A percentile compares a stretch with the other conserved stretches of the same genome.
These are phyloP conservation scores for Meriones unguiculatus DNA, from an alignment of 2,113 vertebrate genomes.

Conservation along the genomic window DNA sequence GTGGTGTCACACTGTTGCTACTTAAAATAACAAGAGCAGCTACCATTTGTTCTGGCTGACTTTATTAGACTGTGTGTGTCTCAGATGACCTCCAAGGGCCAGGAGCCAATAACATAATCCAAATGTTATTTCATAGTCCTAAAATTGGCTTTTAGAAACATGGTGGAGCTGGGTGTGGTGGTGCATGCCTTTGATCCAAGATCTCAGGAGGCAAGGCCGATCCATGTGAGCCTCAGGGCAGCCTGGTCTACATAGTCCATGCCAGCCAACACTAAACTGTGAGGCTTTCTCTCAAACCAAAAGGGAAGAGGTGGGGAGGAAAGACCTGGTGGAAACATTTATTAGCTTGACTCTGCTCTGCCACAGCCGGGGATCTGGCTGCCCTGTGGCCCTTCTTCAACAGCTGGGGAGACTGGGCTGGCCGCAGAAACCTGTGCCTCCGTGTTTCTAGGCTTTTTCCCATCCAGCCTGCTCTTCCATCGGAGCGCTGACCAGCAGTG, in stretches of 20 bases:
- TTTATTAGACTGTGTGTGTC: constrained; percentile 54
- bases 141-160: constrained; percentile 72
- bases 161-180: background rate
- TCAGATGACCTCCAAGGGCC: constrained; percentile 55
- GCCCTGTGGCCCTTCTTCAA: constrained; percentile 11
- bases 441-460: background rate
- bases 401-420: background rate
- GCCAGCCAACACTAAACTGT: too few species aligned
- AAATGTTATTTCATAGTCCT: constrained; percentile 73
- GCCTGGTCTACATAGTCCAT: background rate
- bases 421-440: background rate
- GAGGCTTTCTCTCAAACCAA: background rate
- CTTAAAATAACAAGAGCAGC: constrained; percentile 71
- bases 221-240: too few species aligned
- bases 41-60: constrained; percentile 58
- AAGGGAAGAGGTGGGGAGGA: background rate
- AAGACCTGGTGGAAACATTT: constrained; percentile 44
- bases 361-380: constrained; percentile 40
- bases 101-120: constrained; percentile 69
- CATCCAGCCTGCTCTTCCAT: background rate
- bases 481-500: constrained; percentile 6
- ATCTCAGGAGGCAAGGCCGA: background rate
- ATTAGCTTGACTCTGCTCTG: constrained; percentile 17
- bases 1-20: background rate
- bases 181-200: background rate